A percentile compares a stretch with the other conserved stretches of the same genome.
These are phyloP conservation scores for Eumaeus atala DNA, from an alignment of 1,140 invertebrate species.

Conservation along the genomic window DNA sequence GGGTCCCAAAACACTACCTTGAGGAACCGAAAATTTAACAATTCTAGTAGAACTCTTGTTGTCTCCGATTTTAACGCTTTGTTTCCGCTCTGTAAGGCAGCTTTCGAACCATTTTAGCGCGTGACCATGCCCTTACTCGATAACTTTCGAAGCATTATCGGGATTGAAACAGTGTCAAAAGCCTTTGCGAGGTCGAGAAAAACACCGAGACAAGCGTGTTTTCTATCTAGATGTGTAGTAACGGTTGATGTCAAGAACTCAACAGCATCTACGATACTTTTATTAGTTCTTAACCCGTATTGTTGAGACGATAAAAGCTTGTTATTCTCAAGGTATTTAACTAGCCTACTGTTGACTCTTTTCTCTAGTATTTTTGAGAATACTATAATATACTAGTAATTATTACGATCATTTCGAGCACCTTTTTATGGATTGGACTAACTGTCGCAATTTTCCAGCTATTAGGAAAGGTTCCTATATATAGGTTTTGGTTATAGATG, in stretches of 20 bases:
- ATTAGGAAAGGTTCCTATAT: slow-evolving; percentile 14
- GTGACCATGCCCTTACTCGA: slow-evolving; percentile 8
- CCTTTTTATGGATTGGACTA: slow-evolving; percentile 16
- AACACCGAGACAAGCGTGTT: slow-evolving; percentile 8
- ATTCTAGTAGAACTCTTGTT: neutral
- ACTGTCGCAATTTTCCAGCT: slow-evolving; percentile 18
- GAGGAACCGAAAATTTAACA: neutral
- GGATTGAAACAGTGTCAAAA: slow-evolving; percentile 15
- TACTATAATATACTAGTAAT: slow-evolving; percentile 11
- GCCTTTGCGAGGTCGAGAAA: slow-evolving; percentile 17
- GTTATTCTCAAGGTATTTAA: slow-evolving; percentile 2
- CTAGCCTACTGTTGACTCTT: slow-evolving; percentile 11
- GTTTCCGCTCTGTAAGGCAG: neutral
- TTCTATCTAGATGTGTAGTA: no score
- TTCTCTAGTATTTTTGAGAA: slow-evolving; percentile 16
- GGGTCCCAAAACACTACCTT: no score
- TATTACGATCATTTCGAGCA: neutral
- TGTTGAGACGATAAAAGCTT: no score
- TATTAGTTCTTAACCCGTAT: no score
- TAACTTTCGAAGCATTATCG: slow-evolving; percentile 14
- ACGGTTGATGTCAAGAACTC: no score
- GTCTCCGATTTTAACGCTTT: slow-evolving; percentile 1
- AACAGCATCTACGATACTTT: no score
- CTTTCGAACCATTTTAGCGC: slow-evolving; percentile 16
- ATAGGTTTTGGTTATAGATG: slow-evolving; percentile 15